Evolutionary conservation across 2,888 invertebrate genomes (phyloP).

Genomic region (Euclidia mi): DNA sequence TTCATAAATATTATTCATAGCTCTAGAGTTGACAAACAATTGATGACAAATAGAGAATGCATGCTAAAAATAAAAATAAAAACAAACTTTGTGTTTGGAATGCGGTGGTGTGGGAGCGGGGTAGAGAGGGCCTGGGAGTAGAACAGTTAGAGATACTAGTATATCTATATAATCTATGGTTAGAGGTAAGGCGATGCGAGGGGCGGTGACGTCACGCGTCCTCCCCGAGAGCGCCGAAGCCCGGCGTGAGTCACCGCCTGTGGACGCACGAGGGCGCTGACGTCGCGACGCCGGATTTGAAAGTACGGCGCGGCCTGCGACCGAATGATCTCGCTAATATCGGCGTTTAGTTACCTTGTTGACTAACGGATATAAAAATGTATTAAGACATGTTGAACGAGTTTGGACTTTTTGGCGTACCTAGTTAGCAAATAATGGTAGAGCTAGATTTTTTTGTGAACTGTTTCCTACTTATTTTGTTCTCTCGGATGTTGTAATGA

Average conservation of each 20-base stretch:
- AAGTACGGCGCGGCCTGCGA: constrained; percentile 35
- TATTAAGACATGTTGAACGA: too few relatives aligned
- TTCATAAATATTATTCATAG: background rate
- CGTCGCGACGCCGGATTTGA: constrained; percentile 40
- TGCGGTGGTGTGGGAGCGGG: constrained; percentile 25
- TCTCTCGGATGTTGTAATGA: too few relatives aligned
- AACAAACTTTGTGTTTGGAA: constrained; percentile 60
- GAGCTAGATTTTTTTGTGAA: too few relatives aligned
- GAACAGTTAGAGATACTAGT: too few relatives aligned
- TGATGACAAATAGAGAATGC: constrained; percentile 7
- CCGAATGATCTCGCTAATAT: background rate
- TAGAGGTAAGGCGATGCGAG: constrained; percentile 57
- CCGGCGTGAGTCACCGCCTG: constrained; percentile 43
- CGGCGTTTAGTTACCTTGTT: too few relatives aligned
- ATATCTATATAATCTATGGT: constrained; percentile 48
- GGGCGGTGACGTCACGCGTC: constrained; percentile 61
- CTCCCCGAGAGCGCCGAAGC: constrained; percentile 45
- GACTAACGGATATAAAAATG: too few relatives aligned
- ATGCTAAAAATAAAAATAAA: constrained; percentile 43
- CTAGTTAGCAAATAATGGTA: too few relatives aligned
- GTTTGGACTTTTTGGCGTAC: too few relatives aligned
- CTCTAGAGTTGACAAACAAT: constrained; percentile 23
- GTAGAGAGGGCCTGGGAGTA: constrained; percentile 47
- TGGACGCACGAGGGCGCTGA: constrained; percentile 19
- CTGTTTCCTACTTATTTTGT: too few relatives aligned